Evolutionary conservation across 1,140 invertebrate genomes (phyloP).

Genomic region (Drosophila paulistorum): DNA sequence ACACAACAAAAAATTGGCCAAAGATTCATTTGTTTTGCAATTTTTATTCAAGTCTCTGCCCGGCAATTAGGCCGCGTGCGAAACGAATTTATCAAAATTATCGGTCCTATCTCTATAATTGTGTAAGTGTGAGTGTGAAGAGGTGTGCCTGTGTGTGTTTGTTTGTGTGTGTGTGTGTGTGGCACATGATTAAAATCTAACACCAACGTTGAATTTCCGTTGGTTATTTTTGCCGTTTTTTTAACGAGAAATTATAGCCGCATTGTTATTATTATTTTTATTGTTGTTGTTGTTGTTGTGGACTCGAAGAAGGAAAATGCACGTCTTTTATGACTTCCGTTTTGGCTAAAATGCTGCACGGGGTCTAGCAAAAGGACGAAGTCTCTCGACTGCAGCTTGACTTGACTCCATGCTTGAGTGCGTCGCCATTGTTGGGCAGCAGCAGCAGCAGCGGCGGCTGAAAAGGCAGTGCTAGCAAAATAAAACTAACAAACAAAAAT

Average conservation of each 20-base stretch:
- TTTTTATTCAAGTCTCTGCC: slow-evolving; percentile 29
- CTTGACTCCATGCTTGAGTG: slow-evolving; percentile 44
- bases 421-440: slow-evolving; percentile 24
- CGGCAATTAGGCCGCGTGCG: slow-evolving; percentile 67
- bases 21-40: slow-evolving; percentile 6
- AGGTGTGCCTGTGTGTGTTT: background rate
- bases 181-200: slow-evolving; percentile 63
- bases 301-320: slow-evolving; percentile 45
- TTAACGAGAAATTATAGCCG: slow-evolving; percentile 73
- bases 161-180: background rate
- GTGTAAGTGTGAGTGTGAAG: background rate
- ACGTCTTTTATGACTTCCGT: slow-evolving; percentile 80
- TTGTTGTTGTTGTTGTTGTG: slow-evolving; percentile 48
- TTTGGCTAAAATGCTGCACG: slow-evolving; percentile 72
- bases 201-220: slow-evolving; percentile 28
- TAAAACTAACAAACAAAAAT: slow-evolving; percentile 70
- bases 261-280: slow-evolving; percentile 66
- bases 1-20: slow-evolving; percentile 29
- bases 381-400: slow-evolving; percentile 41
- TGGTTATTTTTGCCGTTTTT: slow-evolving; percentile 38
- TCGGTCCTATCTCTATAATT: slow-evolving; percentile 60
- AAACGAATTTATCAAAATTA: slow-evolving; percentile 80
- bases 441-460: slow-evolving; percentile 19
- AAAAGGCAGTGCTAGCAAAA: slow-evolving; percentile 56
- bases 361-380: slow-evolving; percentile 23